These are phyloP conservation scores for Antheraea assamensis DNA, from an alignment of 2,888 invertebrate species.

Conservation along the genomic window DNA sequence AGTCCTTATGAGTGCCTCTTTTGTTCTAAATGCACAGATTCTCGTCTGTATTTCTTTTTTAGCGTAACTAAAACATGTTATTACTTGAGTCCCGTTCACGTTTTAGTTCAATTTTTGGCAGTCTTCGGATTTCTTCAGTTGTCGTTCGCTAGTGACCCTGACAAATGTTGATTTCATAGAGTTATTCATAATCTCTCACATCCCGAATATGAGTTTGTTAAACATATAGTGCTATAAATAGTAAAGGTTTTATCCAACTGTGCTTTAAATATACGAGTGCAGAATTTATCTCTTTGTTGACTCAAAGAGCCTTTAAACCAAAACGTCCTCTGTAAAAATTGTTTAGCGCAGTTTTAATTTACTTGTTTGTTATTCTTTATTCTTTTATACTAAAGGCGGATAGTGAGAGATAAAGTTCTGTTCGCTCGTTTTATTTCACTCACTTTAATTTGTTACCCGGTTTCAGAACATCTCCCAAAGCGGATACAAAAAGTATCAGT, in stretches of 20 bases:
- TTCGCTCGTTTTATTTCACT: not conserved
- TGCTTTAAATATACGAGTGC: not conserved
- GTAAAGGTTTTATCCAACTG: not conserved
- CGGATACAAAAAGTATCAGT: not conserved
- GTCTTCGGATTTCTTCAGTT: not conserved
- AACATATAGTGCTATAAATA: not conserved
- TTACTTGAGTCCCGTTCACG: too few species aligned
- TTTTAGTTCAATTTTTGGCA: too few species aligned
- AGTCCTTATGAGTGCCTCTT: too few species aligned
- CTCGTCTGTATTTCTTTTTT: too few species aligned
- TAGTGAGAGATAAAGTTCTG: not conserved
- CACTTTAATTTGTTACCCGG: not conserved
- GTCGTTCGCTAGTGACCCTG: not conserved
- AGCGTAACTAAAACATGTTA: too few species aligned
- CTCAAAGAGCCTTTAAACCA: slow-evolving; percentile 1
- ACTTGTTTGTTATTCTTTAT: slow-evolving; percentile 5
- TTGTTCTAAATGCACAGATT: too few species aligned
- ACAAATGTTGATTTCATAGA: not conserved
- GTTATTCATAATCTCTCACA: not conserved
- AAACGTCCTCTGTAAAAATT: slow-evolving; percentile 2
- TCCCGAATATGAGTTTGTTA: not conserved
- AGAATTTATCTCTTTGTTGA: not conserved
- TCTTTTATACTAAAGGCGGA: not conserved
- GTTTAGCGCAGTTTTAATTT: slow-evolving; percentile 1
- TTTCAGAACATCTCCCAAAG: not conserved